Conservation (phyloP, 2,888 invertebrate species). For the Diaperis boleti region DNA sequence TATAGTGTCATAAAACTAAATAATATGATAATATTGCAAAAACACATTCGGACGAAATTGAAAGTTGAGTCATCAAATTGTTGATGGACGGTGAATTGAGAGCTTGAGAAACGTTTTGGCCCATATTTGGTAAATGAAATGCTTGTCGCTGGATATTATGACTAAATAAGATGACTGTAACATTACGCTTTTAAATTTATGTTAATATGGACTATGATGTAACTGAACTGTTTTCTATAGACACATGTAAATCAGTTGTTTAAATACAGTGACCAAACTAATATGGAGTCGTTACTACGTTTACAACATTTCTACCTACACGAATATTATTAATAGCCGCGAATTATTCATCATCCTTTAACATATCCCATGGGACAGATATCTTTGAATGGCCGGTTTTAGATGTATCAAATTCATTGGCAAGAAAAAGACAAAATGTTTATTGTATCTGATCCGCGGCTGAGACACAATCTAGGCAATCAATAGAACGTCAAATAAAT, state of each 20-base stretch:
- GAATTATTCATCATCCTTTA: too few relatives aligned
- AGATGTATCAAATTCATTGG: too few relatives aligned
- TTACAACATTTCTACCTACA: too few relatives aligned
- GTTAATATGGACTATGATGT: slow-evolving; percentile 7
- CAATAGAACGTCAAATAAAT: too few relatives aligned
- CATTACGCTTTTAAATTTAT: background rate
- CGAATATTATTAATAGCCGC: too few relatives aligned
- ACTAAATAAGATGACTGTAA: slow-evolving; percentile 21
- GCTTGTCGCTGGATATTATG: slow-evolving; percentile 6
- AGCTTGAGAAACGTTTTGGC: slow-evolving; percentile 26
- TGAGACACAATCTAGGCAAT: too few relatives aligned
- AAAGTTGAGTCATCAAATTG: background rate
- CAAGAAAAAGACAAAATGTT: too few relatives aligned
- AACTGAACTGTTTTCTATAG: slow-evolving; percentile 1
- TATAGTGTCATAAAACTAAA: background rate
- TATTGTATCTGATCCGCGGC: too few relatives aligned
- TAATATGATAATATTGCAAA: background rate
- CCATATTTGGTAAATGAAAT: slow-evolving; percentile 26
- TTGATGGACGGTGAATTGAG: background rate
- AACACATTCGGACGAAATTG: too few relatives aligned
- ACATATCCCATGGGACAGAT: too few relatives aligned
- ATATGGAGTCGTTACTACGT: background rate
- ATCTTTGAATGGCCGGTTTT: too few relatives aligned
- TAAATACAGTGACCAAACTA: too few relatives aligned
- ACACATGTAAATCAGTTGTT: background rate